phyloP scores from a whole-genome alignment of 1,140 invertebrate species.

The Camponotus pennsylvanicus region DNA sequence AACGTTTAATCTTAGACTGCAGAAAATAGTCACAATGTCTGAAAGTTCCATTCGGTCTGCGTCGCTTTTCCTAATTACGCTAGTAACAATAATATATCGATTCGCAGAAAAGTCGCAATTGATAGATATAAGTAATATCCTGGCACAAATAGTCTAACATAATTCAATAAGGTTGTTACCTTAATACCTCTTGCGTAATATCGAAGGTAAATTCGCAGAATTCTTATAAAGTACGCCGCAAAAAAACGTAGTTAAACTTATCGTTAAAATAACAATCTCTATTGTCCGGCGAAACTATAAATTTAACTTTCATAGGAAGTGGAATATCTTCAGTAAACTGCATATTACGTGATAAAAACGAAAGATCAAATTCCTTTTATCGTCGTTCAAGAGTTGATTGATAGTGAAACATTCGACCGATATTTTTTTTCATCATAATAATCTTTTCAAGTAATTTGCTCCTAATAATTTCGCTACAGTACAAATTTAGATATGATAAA shows the following conservation, averaged over 20 bases:
- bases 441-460: not conserved
- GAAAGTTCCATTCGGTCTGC: not conserved
- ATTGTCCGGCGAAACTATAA: conserved; percentile 41
- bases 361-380: conserved; percentile 58
- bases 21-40: conserved; percentile 26
- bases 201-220: conserved; percentile 30
- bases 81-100: conserved; percentile 41
- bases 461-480: not conserved
- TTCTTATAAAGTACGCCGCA: conserved; percentile 25
- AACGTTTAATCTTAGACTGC: conserved; percentile 11
- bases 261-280: conserved; percentile 29
- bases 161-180: conserved; percentile 35
- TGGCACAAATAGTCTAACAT: conserved; percentile 12
- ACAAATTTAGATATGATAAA: not conserved
- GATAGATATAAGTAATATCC: conserved; percentile 40
- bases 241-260: conserved; percentile 51
- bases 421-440: not conserved
- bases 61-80: conserved; percentile 26
- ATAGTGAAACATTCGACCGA: not conserved
- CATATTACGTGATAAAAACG: conserved; percentile 41
- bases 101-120: conserved; percentile 2
- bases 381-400: conserved; percentile 11
- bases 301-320: conserved; percentile 68
- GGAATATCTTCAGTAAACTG: conserved; percentile 40
- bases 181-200: conserved; percentile 44